Evolutionary conservation across 2,113 vertebrate genomes (phyloP), one percentile per base, ranked within the genome.

Genomic region (Bos javanicus): DNA sequence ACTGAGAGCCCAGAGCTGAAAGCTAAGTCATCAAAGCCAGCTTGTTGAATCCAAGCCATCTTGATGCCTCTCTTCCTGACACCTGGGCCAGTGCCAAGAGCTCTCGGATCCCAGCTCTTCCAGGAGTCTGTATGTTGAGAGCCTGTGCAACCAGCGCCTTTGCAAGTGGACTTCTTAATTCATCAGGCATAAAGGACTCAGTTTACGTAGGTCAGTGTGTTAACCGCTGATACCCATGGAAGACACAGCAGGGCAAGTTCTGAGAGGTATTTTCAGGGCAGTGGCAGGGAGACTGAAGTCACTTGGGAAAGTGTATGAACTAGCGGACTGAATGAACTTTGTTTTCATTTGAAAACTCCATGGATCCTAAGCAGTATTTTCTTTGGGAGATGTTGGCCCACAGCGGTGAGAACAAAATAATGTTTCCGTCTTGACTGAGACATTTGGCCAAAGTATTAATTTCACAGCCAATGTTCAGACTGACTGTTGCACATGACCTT

Each of bases 1-100:
- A 62, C 43, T 1, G 5, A 92, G 94, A 81, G 26, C 52, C 36
- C 71, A n/a, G n/a, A 88, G 50, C 54, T 2, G 9, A 71, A 52
- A 1, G 15, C 85, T 84, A 94, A 96, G 67, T 71, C 88, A 95
- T 92, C 64, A 48, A 88, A 95, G 92, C 67, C 88, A 71, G 94
- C 84, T 76, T 52, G 80, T 48, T 85, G 92, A 90, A 96, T 74
- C 9, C 43, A 56, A 83, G 64, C 90, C 91, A 56, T 19, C 57
- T 81, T 82, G 94, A 96, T 94, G 83, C 76, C 23, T 33, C 52
- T 62, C 57, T 90, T 74, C 60, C 81, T 87, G 90, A 97, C 48
- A 3, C 15, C 43, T 14, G 1, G 78, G 59, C 39, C 43, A 2
- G 16, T 52, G 95, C 96, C 96, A 82, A 62, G 84, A 83, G 26